A percentile compares a stretch with the other conserved stretches of the same genome.
phyloP scores from a whole-genome alignment of 2,888 invertebrate species.

The Ichneumoninae sp. region DNA sequence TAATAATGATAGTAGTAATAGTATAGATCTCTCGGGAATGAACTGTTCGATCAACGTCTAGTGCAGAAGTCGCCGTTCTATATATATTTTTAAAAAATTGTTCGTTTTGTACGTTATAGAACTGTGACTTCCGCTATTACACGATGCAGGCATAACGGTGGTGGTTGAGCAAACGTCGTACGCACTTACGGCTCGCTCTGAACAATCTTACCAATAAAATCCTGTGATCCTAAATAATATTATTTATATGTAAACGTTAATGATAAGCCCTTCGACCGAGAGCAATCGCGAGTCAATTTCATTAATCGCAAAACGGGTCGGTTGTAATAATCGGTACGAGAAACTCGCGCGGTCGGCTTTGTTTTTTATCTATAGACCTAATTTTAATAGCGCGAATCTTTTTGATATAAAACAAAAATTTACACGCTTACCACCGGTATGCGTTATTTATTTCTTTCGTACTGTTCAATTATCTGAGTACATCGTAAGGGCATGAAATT shows the following conservation, averaged over 20 bases:
- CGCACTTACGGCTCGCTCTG: slow-evolving; percentile 18
- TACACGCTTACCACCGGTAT: too few relatives aligned
- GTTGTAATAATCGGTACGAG: neutral
- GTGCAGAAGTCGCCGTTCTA: slow-evolving; percentile 58
- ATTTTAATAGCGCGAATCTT: too few relatives aligned
- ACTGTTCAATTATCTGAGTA: neutral
- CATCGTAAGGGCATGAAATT: slow-evolving; percentile 11
- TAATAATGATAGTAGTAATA: neutral
- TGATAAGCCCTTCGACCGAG: neutral
- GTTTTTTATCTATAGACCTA: neutral
- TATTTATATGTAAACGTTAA: slow-evolving; percentile 4
- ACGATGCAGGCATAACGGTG: slow-evolving; percentile 61
- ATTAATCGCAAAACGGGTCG: slow-evolving; percentile 6
- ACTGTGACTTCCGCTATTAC: slow-evolving; percentile 64
- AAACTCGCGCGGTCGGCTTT: neutral
- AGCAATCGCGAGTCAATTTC: neutral
- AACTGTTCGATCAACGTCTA: slow-evolving; percentile 64
- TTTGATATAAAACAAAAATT: too few relatives aligned
- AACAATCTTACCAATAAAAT: slow-evolving; percentile 57
- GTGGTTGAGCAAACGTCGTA: slow-evolving; percentile 25
- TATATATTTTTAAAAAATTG: neutral
- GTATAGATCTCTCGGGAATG: slow-evolving; percentile 45
- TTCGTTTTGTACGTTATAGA: slow-evolving; percentile 22
- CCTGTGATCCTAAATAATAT: slow-evolving; percentile 40
- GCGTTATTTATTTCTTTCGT: neutral